Conservation (phyloP, 1,140 invertebrate species). For the Sitodiplosis mosellana region DNA sequence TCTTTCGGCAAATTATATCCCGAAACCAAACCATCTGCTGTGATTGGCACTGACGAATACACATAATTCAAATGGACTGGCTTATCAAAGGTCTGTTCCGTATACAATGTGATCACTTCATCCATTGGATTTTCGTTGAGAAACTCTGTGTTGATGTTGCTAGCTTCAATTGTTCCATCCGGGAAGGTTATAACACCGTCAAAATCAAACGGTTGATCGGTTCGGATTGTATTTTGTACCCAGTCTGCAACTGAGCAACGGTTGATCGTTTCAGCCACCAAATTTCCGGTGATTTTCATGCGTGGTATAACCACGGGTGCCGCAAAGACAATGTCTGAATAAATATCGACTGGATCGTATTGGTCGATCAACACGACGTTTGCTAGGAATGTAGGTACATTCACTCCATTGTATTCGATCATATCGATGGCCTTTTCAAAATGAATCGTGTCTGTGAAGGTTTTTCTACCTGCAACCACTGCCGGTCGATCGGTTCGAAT, state of each 20-base stretch:
- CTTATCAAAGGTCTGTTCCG: background rate
- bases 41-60: conserved; percentile 7
- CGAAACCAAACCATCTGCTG: conserved; percentile 14
- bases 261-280: background rate
- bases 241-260: conserved; percentile 4
- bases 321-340: conserved; percentile 4
- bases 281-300: conserved; percentile 3
- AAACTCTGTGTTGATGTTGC: background rate
- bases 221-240: conserved; percentile 14
- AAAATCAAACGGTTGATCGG: conserved; percentile 11
- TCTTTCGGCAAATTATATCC: conserved; percentile 11
- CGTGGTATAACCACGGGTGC: conserved; percentile 1
- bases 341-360: conserved; percentile 10
- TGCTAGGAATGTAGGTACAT: conserved; percentile 10
- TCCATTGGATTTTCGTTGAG: background rate
- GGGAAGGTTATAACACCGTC: background rate
- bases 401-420: conserved; percentile 8
- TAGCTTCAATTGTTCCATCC: background rate
- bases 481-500: background rate
- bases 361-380: conserved; percentile 14
- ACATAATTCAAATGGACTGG: background rate
- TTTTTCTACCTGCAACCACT: background rate
- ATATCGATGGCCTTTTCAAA: conserved; percentile 13
- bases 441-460: conserved; percentile 8
- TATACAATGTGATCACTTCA: conserved; percentile 2